A percentile compares a stretch with the other conserved stretches of the same genome.
Evolutionary conservation across 1,140 invertebrate genomes (phyloP).

Genomic region (Muscidifurax raptorellus): DNA sequence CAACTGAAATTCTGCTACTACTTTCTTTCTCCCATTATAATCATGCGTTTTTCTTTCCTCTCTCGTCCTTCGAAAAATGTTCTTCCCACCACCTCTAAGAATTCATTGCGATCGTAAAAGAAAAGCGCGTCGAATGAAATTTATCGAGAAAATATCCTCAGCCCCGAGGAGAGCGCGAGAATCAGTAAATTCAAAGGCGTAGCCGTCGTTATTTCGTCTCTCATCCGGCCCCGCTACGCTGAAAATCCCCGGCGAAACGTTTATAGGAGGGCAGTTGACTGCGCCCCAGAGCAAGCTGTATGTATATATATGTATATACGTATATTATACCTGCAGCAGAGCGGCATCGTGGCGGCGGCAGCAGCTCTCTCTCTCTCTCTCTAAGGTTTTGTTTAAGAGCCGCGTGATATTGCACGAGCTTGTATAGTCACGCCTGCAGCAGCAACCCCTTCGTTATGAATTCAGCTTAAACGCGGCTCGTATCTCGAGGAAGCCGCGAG

Average conservation of each 20-base stretch:
- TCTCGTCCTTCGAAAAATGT: too few species aligned
- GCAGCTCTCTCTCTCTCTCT: too few species aligned
- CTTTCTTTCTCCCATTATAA: too few species aligned
- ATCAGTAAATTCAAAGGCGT: slow-evolving; percentile 26
- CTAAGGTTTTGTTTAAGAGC: slow-evolving; percentile 16
- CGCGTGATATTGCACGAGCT: slow-evolving; percentile 2
- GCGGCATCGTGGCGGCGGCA: too few species aligned
- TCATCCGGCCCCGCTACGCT: neutral
- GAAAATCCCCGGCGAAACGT: slow-evolving; percentile 7
- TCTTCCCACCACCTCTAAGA: too few species aligned
- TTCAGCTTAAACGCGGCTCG: slow-evolving; percentile 37
- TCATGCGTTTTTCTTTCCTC: too few species aligned
- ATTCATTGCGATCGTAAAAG: too few species aligned
- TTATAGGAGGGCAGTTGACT: slow-evolving; percentile 23
- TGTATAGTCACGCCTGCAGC: neutral
- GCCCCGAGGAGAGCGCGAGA: neutral
- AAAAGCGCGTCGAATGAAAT: too few species aligned
- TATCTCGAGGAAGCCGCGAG: neutral
- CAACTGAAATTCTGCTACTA: too few species aligned
- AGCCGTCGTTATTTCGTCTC: neutral
- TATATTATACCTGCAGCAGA: neutral
- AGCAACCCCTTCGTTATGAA: slow-evolving; percentile 41
- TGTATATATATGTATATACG: neutral
- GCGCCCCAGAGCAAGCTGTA: neutral
- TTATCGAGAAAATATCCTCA: too few species aligned